phyloP scores from a whole-genome alignment of 1,140 invertebrate species.

The Drosophila melanogaster region Release_6_plus_ISO1_MT NC_004354.4:12010501-12011000 shows the following conservation, averaged over 20 bases:
- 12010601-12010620: conserved; percentile 17
- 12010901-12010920: background rate
- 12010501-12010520: conserved; percentile 92
- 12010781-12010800: conserved; percentile 89
- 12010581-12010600: conserved; percentile 78
- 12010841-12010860: conserved; percentile 54
- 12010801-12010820: conserved; percentile 87
- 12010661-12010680: conserved; percentile 92
- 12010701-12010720: conserved; percentile 94
- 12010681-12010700: conserved; percentile 96
- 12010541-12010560: conserved; percentile 98
- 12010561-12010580: conserved; percentile 92
- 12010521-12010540: conserved; percentile 92
- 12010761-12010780: conserved; percentile 87
- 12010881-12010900: background rate
- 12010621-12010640: background rate
- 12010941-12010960: conserved; percentile 39
- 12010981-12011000: conserved; percentile 97
- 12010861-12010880: conserved; percentile 30
- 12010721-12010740: conserved; percentile 97
- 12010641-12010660: conserved; percentile 33
- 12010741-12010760: conserved; percentile 87
- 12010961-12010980: conserved; percentile 91
- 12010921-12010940: background rate
- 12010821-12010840: conserved; percentile 87